These are phyloP conservation scores for Monomorium pharaonis DNA, from an alignment of 1,140 invertebrate genomes.

Conservation along the genomic window DNA sequence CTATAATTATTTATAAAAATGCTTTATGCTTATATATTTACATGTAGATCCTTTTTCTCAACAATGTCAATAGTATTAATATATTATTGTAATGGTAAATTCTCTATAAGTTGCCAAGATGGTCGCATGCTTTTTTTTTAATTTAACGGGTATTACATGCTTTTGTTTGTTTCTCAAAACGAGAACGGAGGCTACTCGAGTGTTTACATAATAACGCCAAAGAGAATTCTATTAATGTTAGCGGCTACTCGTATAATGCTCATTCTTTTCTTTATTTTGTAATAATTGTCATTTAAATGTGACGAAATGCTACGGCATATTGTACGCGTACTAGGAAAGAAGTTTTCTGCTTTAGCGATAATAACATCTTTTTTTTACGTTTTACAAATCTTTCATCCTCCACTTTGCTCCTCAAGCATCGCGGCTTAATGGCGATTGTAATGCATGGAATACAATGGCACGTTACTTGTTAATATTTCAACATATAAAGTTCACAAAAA, in stretches of 20 bases:
- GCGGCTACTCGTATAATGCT: conserved; percentile 54
- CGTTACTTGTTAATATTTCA: conserved; percentile 2
- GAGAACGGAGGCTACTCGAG: conserved; percentile 61
- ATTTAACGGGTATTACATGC: conserved; percentile 61
- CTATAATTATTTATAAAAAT: conserved; percentile 78
- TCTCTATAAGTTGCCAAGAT: conserved; percentile 66
- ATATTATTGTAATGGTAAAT: conserved; percentile 72
- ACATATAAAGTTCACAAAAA: conserved; percentile 22
- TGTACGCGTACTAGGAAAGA: conserved; percentile 46
- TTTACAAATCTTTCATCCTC: background rate
- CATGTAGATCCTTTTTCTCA: conserved; percentile 78
- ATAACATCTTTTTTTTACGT: conserved; percentile 35
- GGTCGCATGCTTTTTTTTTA: conserved; percentile 68
- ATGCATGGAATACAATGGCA: background rate
- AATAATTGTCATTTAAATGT: conserved; percentile 53
- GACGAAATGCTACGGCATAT: conserved; percentile 53
- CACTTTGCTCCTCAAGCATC: conserved; percentile 1
- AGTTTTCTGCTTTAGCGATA: conserved; percentile 44
- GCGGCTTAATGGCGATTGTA: background rate
- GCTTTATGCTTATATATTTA: conserved; percentile 80
- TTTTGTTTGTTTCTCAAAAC: conserved; percentile 63
- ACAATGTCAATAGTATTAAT: conserved; percentile 80
- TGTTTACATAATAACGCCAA: conserved; percentile 71
- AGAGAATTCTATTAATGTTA: conserved; percentile 70
- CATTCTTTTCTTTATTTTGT: conserved; percentile 24